phyloP scores from a whole-genome alignment of 2,888 invertebrate species.

The Timema cristinae region DNA sequence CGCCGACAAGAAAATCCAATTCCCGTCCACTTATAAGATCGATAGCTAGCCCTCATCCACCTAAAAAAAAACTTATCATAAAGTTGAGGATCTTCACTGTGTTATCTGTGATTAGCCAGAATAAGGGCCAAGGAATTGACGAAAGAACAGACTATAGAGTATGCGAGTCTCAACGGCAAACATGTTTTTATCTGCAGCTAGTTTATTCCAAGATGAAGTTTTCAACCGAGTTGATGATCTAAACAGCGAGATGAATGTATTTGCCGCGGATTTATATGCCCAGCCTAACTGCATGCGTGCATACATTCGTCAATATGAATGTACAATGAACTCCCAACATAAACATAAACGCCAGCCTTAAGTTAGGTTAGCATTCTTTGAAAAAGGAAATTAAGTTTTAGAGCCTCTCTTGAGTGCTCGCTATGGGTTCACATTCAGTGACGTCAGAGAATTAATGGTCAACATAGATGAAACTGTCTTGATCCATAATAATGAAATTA shows the following conservation, averaged over 20 bases:
- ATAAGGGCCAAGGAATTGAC: not conserved
- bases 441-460: too few relatives aligned
- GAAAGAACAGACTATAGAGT: not conserved
- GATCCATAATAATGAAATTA: too few relatives aligned
- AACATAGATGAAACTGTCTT: too few relatives aligned
- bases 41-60: too few relatives aligned
- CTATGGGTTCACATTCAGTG: too few relatives aligned
- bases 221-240: not conserved
- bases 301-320: not conserved
- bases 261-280: not conserved
- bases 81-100: not conserved
- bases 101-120: not conserved
- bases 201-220: not conserved
- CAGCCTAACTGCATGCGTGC: not conserved
- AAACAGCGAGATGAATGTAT: not conserved
- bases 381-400: not conserved
- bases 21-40: too few relatives aligned
- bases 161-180: not conserved
- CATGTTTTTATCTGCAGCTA: constrained; percentile 1
- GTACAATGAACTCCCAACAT: not conserved
- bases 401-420: constrained; percentile 6
- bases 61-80: not conserved
- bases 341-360: not conserved
- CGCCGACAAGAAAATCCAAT: not conserved
- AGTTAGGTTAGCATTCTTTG: not conserved